Evolutionary conservation across 1,140 invertebrate genomes (phyloP).

Genomic region (Teleogryllus occipitalis): DNA sequence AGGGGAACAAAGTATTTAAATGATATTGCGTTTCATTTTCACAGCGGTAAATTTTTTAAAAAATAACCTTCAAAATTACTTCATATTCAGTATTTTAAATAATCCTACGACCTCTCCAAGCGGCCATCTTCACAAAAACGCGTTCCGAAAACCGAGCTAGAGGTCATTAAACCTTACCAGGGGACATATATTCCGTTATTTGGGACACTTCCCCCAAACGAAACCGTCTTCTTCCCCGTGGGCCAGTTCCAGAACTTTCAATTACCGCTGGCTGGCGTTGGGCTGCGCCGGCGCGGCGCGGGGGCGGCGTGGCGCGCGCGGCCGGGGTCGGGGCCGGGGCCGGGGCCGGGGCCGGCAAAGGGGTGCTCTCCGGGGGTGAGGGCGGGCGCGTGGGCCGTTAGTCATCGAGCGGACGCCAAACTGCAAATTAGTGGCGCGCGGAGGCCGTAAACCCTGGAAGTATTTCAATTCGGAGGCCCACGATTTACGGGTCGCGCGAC

Average conservation of each 20-base stretch:
- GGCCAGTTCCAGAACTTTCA: not conserved
- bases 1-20: too few species aligned
- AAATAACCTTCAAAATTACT: too few species aligned
- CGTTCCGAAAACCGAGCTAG: not conserved
- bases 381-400: not conserved
- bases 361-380: not conserved
- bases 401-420: not conserved
- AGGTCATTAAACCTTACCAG: not conserved
- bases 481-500: not conserved
- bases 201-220: not conserved
- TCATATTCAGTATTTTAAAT: too few species aligned
- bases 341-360: not conserved
- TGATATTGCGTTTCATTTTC: too few species aligned
- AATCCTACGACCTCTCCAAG: too few species aligned
- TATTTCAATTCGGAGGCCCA: not conserved
- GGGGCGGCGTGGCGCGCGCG: too few species aligned
- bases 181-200: not conserved
- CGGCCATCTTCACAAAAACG: not conserved
- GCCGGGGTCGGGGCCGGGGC: too few species aligned
- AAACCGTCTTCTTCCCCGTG: not conserved
- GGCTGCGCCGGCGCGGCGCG: too few species aligned
- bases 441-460: not conserved
- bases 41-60: too few species aligned
- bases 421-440: not conserved
- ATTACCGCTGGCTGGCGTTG: not conserved